A percentile compares a stretch with the other conserved stretches of the same genome.
These are phyloP conservation scores for Diplazon laetatorius DNA, from an alignment of 2,888 invertebrate species.

Conservation along the genomic window DNA sequence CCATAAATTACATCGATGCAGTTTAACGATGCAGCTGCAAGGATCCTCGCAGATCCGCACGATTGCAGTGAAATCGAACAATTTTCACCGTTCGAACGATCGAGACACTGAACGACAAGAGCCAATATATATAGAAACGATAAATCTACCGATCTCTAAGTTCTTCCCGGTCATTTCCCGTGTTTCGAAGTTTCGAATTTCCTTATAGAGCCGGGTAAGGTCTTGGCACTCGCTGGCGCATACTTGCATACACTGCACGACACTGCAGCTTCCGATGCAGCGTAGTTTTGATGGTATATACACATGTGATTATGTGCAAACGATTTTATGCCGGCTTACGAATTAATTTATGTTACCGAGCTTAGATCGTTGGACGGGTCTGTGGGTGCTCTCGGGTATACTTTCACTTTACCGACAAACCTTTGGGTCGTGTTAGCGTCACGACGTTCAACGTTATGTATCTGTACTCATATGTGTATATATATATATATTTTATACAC, in stretches of 20 bases:
- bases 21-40: no score
- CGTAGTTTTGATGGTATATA: conserved; percentile 1
- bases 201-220: conserved; percentile 47
- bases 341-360: conserved; percentile 56
- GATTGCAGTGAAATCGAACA: neutral
- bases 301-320: conserved; percentile 30
- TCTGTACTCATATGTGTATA: conserved; percentile 4
- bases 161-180: conserved; percentile 27
- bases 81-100: neutral
- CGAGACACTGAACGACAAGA: neutral
- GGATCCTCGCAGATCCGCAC: no score
- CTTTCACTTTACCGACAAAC: conserved; percentile 56
- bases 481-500: no score
- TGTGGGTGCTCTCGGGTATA: conserved; percentile 56
- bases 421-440: conserved; percentile 25
- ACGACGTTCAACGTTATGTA: conserved; percentile 49
- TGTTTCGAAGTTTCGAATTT: conserved; percentile 54
- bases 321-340: conserved; percentile 34
- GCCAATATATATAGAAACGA: conserved; percentile 35
- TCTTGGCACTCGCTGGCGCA: neutral
- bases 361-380: conserved; percentile 16
- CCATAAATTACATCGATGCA: no score
- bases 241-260: neutral
- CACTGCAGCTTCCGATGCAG: neutral
- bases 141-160: conserved; percentile 24